A percentile compares a stretch with the other conserved stretches of the same genome.
These are phyloP conservation scores for Mamestra brassicae DNA, from an alignment of 2,888 invertebrate genomes.

Conservation along the genomic window DNA sequence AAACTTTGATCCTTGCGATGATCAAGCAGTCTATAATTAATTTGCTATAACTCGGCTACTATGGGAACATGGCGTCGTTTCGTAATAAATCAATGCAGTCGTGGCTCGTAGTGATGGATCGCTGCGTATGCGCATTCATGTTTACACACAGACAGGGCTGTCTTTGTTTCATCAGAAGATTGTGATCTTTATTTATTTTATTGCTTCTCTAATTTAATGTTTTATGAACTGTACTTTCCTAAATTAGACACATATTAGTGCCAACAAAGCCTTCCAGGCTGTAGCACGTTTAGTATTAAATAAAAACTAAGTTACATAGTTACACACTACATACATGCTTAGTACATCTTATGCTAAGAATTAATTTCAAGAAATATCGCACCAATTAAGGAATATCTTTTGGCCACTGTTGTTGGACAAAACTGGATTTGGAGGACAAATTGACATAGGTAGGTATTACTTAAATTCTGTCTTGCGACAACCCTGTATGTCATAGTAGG, in stretches of 20 bases:
- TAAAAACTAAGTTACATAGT: too few species aligned
- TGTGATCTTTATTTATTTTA: neutral
- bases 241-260: too few species aligned
- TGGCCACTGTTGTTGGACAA: too few species aligned
- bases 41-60: slow-evolving; percentile 72
- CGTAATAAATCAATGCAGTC: slow-evolving; percentile 76
- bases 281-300: too few species aligned
- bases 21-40: slow-evolving; percentile 68
- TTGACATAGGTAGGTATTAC: too few species aligned
- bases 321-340: too few species aligned
- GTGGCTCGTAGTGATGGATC: slow-evolving; percentile 77
- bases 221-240: too few species aligned
- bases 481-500: slow-evolving; percentile 46
- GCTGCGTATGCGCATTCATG: slow-evolving; percentile 66
- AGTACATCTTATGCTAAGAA: too few species aligned
- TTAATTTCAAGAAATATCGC: too few species aligned
- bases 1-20: slow-evolving; percentile 29
- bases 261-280: neutral
- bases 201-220: neutral
- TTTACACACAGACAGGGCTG: slow-evolving; percentile 60
- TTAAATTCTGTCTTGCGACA: slow-evolving; percentile 24
- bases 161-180: slow-evolving; percentile 1
- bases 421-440: too few species aligned
- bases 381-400: too few species aligned
- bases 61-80: slow-evolving; percentile 65